Evolutionary conservation across 2,888 invertebrate species (phyloP), one percentile per base, ranked within the genome.

Genomic region (Synanthedon myopaeformis): DNA sequence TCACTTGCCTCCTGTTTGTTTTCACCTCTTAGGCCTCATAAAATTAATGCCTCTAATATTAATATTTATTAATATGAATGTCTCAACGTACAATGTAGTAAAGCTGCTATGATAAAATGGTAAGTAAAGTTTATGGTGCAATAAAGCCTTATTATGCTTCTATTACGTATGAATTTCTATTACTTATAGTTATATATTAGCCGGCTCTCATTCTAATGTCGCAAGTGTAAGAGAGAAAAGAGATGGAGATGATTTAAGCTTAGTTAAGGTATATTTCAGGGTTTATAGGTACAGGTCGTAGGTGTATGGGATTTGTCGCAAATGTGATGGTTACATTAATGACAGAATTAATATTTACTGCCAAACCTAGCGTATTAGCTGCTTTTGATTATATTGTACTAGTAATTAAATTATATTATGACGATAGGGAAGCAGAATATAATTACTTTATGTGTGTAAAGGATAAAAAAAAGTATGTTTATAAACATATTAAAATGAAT

Each of bases 11-110:
- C 64, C 67, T 70, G 73, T 76, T 76, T 77, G 76, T 78, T 79
- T 76, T 75, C 76, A 76, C 76, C 79, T 82, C 79, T 82, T 79
- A 81, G 80, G 74, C 77, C 75, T 77, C 81, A 69, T 86, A 81
- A 85, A 83, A 76, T 82, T 84, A 84, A 85, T 85, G 74, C 74
- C 66, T 67, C 65, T 68, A 49, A 76, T 80, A 84, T 84, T 84
- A 80, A 79, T 82, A 83, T 84, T 84, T 83, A 83, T 83, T 84
- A 81, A 82, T 80, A 76, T 71, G 75, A 74, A 76, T 75, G 69
- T 71, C 72, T 72, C 66, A 62, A 57, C 65, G 63, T 68, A 70
- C 74, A 66, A 62, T 69, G 72, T 73, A 66, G 66, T 69, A 67
- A 79, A 76, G 74, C 74, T 66, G 62, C 65, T 65, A 76, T 80